phyloP scores from a whole-genome alignment of 2,113 vertebrate genomes.

The human region GRCh38 chr9:116156501-116157000 shows the following conservation, averaged over 20 bases:
- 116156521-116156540: conserved; percentile 86
- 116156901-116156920: not conserved
- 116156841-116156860: conserved; percentile 72
- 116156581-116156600: not conserved
- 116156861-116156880: conserved; percentile 65
- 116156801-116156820: conserved; percentile 82
- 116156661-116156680: conserved; percentile 75
- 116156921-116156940: not conserved
- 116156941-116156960: conserved; percentile 40
- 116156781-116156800: conserved; percentile 83
- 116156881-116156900: not conserved
- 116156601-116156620: conserved; percentile 79
- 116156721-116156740: conserved; percentile 83
- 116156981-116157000: conserved; percentile 50
- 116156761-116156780: conserved; percentile 81
- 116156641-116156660: conserved; percentile 74
- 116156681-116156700: conserved; percentile 86
- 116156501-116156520: conserved; percentile 80
- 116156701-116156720: conserved; percentile 87
- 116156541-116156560: conserved; percentile 84
- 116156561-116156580: conserved; percentile 81
- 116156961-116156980: conserved; percentile 22
- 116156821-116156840: conserved; percentile 81
- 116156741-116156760: conserved; percentile 79
- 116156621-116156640: conserved; percentile 66